Evolutionary conservation across 2,797 vertebrate genomes (phyloP), one percentile per base, ranked within the genome.

Genomic region (Cossypha polioptera): DNA sequence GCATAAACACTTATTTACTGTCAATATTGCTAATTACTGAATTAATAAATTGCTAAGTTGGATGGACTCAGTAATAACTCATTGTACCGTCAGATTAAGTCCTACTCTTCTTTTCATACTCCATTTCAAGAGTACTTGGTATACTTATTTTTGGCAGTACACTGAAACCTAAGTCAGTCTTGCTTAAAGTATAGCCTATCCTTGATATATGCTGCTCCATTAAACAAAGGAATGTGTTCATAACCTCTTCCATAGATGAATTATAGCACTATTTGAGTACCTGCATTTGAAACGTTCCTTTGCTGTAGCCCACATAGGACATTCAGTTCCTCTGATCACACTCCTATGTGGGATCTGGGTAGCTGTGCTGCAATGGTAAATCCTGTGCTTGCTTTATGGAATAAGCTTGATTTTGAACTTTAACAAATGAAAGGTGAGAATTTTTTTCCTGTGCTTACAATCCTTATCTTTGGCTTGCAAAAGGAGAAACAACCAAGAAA

Each of bases 191-290:
- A 53, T 71, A 79, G 57, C 87, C 50, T 63, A 69, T 58, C 36
- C 53, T 82, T 66, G 45, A 69, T 85, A 67, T 76, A 76, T 83
- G 58, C 40, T 79, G 53, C 71, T 48, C 81, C 61, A 53, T 92
- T 94, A 87, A 85, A 95, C 84, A 95, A 85, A 95, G 53, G 59
- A 87, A 76, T 50, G 25, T 71, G 59, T 93, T 91, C 89, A 81
- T 42, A 92, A 73, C 33, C 43, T 79, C 78, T 93, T 93, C 63
- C 13, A 7, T 3, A 76, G 91, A 76, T 1, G 17, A 89, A 89
- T 89, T 87, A 72, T 51, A 92, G 81, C 45, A 66, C 71, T 76
- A 12, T 76, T 69, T 66, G 63, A 79, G 36, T 48, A 50, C 69
- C 67, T 93, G n/a, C 61, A 45, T 93, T 62, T 79, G 63, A 85